Evolutionary conservation across 1,140 invertebrate genomes (phyloP), one percentile per base, ranked within the genome.

Genomic region (Zaprionus davidi): DNA sequence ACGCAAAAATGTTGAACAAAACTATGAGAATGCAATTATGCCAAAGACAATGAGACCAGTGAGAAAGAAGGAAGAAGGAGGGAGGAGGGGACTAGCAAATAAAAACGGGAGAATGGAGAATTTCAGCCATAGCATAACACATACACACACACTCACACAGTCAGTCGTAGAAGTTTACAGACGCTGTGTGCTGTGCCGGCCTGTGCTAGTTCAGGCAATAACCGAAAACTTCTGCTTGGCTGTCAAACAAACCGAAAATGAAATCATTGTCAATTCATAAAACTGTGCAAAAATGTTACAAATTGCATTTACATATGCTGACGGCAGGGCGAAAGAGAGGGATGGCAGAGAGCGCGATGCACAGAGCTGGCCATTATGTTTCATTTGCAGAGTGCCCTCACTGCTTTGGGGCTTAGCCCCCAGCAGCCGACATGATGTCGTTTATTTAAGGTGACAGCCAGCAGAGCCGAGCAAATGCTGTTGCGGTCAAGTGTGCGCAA

Each of bases 231-330:
- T 70, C 57, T 55, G 74, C 65, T 76, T 60, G 77, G 49, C 81
- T 83, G 84, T 83, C 81, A 87, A 84, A 81, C 83, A 87, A 84
- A 88, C 84, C 75, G 74, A 88, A 84, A 88, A 88, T 88, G 84
- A 88, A 88, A 88, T 88, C 84, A 88, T 90, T 88, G 84, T 88
- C 84, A 88, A 88, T 88, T 88, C 84, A 90, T 88, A 88, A 88
- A 90, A 88, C 69, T 83, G 80, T 73, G 78, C 81, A 90, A 84
- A 78, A 90, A 84, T 88, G 68, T 76, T 88, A 78, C 84, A 88
- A 88, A 88, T 88, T 88, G 78, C 85, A 88, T 88, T 88, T 88
- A 84, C 85, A 88, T 88, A 88, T 79, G 84, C 71, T 76, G 76
- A 85, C 41, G 64, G 73, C 62, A 70, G 57, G 24, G 41, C 20